Evolutionary conservation across 2,113 vertebrate genomes (phyloP), one percentile per base, ranked within the genome.

Genomic region (Tapirus terrestris): DNA sequence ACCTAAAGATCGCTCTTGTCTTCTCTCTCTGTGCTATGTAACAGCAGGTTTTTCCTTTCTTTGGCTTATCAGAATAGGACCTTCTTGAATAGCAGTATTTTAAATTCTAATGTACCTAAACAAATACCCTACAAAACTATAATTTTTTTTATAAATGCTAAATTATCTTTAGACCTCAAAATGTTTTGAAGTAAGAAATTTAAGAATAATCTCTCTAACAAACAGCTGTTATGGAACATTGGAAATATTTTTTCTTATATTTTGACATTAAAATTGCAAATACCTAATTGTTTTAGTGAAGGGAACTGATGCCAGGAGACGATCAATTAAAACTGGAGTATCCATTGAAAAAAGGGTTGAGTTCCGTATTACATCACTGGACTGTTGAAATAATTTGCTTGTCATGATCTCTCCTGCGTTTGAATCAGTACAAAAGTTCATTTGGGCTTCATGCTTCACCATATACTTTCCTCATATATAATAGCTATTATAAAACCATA

Each of bases 181-280:
- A 60, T 77, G 31, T 89, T 94, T 93, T 94, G 23, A 92, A 95
- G 43, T 93, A 81, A 56, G 8, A 72, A 93, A 79, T 21, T 75
- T 89, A 79, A 65, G 45, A 45, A 20, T 53, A 93, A 14, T 75
- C 18, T 90, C 31, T 75, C 88, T 48, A 77, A 84, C 13, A 87
- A 83, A 58, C 9, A 86, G 31, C 29, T 91, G 1, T 85, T 85
- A 53, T 60, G 76, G 92, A 92, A 81, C 53, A 73, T 85, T 94
- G 72, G 20, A 87, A 84, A 79, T 53, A 36, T 39, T 14, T 93
- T 87, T 68, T 89, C 18, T 63, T 73, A 43, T 33, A 43, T 91
- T 96, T 91, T 91, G 31, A 86, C 73, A 5, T 94, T 92, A 77
- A 25, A 73, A 73, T 92, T 89, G 76, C 53, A 96, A 97, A 85